These are phyloP conservation scores for Electrophaes corylata DNA, from an alignment of 2,888 invertebrate species.

Conservation along the genomic window DNA sequence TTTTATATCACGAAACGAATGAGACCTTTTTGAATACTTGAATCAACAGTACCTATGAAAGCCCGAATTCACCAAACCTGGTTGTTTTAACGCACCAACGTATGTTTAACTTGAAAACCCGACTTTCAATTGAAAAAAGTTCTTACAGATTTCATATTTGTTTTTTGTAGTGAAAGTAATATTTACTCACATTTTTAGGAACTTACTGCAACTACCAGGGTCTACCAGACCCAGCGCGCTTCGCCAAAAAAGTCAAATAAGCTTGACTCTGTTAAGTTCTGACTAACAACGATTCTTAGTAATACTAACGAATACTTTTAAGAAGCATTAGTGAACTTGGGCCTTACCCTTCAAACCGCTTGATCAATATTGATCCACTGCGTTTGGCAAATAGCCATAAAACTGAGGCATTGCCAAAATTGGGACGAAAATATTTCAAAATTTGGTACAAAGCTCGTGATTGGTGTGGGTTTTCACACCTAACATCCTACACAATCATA, in stretches of 20 bases:
- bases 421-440: slow-evolving; percentile 25
- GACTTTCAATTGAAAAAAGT: too few species aligned
- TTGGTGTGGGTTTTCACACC: slow-evolving; percentile 4
- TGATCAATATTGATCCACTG: slow-evolving; percentile 24
- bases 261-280: too few species aligned
- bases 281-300: too few species aligned
- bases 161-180: too few species aligned
- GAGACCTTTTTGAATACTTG: neutral
- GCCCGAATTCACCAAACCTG: neutral
- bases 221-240: too few species aligned
- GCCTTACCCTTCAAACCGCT: slow-evolving; percentile 15
- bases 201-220: too few species aligned
- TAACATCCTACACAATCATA: neutral
- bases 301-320: too few species aligned
- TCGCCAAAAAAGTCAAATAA: too few species aligned
- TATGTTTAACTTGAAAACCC: too few species aligned
- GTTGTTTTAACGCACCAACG: too few species aligned
- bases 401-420: slow-evolving; percentile 18
- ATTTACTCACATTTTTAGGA: too few species aligned
- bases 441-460: slow-evolving; percentile 18
- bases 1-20: neutral
- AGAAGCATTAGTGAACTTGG: neutral
- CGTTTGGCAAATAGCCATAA: slow-evolving; percentile 24
- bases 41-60: neutral
- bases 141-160: too few species aligned